Evolutionary conservation across 2,888 invertebrate genomes (phyloP).

Genomic region (Anthophora plumipes): DNA sequence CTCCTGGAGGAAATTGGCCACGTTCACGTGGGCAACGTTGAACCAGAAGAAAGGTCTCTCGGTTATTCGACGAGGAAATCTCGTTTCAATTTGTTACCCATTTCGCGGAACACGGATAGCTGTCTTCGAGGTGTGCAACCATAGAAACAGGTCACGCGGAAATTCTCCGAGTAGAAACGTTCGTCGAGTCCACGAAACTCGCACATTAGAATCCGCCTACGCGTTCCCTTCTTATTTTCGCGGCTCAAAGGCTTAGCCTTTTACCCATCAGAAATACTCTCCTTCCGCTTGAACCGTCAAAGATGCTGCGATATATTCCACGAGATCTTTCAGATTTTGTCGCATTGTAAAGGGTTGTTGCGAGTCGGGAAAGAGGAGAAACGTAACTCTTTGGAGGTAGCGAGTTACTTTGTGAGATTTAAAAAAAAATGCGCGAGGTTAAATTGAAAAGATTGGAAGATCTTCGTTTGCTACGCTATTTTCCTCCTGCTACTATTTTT

Average conservation of each 20-base stretch:
- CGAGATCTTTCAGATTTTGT: not conserved
- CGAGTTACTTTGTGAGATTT: conserved; percentile 7
- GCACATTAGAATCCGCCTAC: conserved; percentile 3
- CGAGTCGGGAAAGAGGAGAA: not conserved
- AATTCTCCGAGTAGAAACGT: conserved; percentile 19
- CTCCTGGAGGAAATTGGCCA: conserved; percentile 2
- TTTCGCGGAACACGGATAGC: not conserved
- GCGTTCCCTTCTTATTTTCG: conserved; percentile 13
- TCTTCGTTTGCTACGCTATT: not conserved
- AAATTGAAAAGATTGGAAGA: not conserved
- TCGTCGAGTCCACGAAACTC: conserved; percentile 10
- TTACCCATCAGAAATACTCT: not conserved
- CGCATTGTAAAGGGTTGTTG: not conserved
- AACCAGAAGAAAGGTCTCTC: conserved; percentile 8
- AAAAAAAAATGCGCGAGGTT: not conserved
- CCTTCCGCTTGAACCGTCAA: conserved; percentile 21
- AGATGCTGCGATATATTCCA: conserved; percentile 18
- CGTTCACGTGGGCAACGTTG: conserved; percentile 3
- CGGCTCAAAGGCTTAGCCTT: conserved; percentile 4
- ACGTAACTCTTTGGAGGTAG: not conserved
- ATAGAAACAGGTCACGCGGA: conserved; percentile 20
- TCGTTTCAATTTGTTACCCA: conserved; percentile 33
- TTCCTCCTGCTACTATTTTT: not conserved
- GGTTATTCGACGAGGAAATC: conserved; percentile 38
- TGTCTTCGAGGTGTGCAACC: not conserved